Conservation (phyloP, 1,140 invertebrate species). For the Heterodera carotae region DNA sequence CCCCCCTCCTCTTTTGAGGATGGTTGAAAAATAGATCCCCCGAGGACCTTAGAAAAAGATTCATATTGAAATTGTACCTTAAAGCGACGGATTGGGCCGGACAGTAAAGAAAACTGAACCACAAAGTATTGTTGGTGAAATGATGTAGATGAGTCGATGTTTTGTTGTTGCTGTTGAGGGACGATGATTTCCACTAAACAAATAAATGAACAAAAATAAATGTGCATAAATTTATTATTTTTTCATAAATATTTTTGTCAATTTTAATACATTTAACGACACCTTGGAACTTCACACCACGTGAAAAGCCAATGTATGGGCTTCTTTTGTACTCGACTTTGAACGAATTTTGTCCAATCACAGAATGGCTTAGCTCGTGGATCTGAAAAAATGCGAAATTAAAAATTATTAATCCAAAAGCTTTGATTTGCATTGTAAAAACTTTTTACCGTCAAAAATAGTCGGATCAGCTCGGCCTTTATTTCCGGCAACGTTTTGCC, state of each 20-base stretch:
- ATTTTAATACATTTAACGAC: neutral
- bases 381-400: constrained; percentile 75
- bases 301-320: constrained; percentile 72
- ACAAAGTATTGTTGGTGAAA: constrained; percentile 21
- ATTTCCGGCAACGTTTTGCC: constrained; percentile 91
- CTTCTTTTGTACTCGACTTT: constrained; percentile 91
- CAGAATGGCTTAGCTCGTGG: constrained; percentile 94
- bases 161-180: constrained; percentile 15
- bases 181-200: constrained; percentile 20
- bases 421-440: constrained; percentile 4
- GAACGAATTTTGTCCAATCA: constrained; percentile 95
- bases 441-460: constrained; percentile 86
- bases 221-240: neutral
- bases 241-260: neutral
- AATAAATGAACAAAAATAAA: neutral
- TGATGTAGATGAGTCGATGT: neutral
- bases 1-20: too few relatives aligned
- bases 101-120: constrained; percentile 27
- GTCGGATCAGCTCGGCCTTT: constrained; percentile 96
- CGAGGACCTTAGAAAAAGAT: too few relatives aligned
- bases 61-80: too few relatives aligned
- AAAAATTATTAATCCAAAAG: neutral
- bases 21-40: too few relatives aligned
- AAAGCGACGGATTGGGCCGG: constrained; percentile 11
- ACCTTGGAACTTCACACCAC: constrained; percentile 65